Evolutionary conservation across 2,797 vertebrate genomes (phyloP).

Genomic region (Lagocephalus sceleratus): DNA sequence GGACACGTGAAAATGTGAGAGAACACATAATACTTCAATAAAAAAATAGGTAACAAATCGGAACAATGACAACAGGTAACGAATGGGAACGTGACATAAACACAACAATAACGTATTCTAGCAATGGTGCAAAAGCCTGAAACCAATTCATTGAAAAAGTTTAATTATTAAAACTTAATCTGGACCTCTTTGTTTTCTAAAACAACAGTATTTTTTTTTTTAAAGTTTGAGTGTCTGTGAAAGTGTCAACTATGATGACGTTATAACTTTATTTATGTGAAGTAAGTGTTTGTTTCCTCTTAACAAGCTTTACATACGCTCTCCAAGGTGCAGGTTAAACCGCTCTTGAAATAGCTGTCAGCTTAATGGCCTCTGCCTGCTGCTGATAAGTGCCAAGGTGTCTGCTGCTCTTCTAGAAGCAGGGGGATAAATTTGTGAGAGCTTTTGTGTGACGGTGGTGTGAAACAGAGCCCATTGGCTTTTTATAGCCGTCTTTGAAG

Average conservation of each 20-base stretch:
- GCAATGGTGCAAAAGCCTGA: no score
- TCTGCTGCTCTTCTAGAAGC: conserved; percentile 46
- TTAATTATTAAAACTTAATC: no score
- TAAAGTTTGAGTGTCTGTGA: conserved; percentile 1
- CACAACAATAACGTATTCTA: no score
- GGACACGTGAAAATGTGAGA: no score
- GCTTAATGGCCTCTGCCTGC: conserved; percentile 61
- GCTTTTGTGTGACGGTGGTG: conserved; percentile 54
- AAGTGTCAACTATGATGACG: conserved; percentile 30
- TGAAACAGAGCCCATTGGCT: conserved; percentile 53
- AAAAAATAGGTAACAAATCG: no score
- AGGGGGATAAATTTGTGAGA: conserved; percentile 55
- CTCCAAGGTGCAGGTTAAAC: conserved; percentile 58
- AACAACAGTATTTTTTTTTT: neutral
- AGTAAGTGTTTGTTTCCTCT: conserved; percentile 40
- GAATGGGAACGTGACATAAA: no score
- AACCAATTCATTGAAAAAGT: no score
- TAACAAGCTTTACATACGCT: conserved; percentile 41
- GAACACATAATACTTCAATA: no score
- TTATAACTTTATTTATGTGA: conserved; percentile 32
- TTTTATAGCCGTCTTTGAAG: conserved; percentile 62
- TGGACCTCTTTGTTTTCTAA: no score
- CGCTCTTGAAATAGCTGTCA: conserved; percentile 47
- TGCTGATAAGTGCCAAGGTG: conserved; percentile 61
- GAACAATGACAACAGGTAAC: no score